Conservation (phyloP, 2,113 vertebrate species). For the Todiramphus chloris region DNA sequence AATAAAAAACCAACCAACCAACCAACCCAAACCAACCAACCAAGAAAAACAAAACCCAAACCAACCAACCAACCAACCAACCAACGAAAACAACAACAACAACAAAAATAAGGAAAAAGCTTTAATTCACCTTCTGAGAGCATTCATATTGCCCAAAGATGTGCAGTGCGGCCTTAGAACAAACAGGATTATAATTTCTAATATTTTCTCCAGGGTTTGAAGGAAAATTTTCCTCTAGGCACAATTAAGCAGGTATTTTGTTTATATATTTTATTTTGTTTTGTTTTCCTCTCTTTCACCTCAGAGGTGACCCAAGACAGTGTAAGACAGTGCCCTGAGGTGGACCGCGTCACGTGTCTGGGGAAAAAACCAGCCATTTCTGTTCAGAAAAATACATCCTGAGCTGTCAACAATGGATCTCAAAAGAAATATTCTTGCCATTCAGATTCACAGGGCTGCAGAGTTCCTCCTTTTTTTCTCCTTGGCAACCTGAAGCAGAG, state of each 20-base stretch:
- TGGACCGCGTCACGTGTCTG: background rate
- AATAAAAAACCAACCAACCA: background rate
- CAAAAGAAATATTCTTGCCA: background rate
- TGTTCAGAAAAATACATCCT: background rate
- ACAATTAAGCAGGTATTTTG: background rate
- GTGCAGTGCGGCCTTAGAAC: background rate
- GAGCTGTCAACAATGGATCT: background rate
- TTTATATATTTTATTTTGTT: background rate
- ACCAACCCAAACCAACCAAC: too few species aligned
- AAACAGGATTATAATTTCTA: background rate
- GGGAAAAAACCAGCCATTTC: background rate
- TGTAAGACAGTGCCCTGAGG: background rate
- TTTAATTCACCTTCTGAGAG: background rate
- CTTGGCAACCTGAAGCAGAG: background rate
- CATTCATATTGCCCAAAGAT: background rate
- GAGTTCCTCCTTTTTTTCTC: background rate
- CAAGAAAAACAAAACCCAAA: too few species aligned
- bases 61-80: too few species aligned
- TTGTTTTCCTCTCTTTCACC: background rate
- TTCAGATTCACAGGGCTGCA: background rate
- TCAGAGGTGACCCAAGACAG: background rate
- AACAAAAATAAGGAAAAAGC: rapidly evolving
- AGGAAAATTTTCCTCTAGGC: background rate
- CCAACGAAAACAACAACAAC: too few species aligned
- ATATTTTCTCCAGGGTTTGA: background rate